Evolutionary conservation across 1,140 invertebrate genomes (phyloP).

Genomic region (Drosophila rhopaloa): DNA sequence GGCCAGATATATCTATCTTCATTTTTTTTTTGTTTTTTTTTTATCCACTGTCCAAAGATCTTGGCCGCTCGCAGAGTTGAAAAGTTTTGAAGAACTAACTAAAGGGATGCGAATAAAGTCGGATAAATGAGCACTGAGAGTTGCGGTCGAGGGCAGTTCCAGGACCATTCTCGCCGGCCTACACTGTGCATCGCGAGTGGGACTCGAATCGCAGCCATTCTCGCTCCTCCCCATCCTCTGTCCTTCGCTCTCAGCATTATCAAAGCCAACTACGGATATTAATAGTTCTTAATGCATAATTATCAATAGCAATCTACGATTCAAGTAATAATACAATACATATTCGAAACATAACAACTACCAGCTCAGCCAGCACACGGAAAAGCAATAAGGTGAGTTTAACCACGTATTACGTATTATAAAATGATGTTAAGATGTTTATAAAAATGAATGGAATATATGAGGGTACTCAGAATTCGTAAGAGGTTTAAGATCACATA

Average conservation of each 20-base stretch:
- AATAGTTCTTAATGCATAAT: constrained; percentile 41
- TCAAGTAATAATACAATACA: constrained; percentile 27
- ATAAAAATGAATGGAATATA: no score
- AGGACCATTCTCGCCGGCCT: constrained; percentile 18
- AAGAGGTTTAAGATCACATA: no score
- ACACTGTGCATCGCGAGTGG: constrained; percentile 11
- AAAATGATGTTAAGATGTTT: no score
- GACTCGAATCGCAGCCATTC: constrained; percentile 11
- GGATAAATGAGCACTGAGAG: constrained; percentile 34
- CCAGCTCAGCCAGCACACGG: constrained; percentile 31
- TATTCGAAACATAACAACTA: constrained; percentile 36
- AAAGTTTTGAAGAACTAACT: constrained; percentile 50
- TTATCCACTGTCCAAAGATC: background rate
- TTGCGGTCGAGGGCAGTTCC: constrained; percentile 33
- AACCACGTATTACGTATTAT: background rate
- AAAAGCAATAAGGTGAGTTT: constrained; percentile 55
- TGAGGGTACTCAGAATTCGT: no score
- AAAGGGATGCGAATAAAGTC: constrained; percentile 15
- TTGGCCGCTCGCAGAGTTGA: background rate
- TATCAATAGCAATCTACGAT: constrained; percentile 46
- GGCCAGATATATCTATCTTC: constrained; percentile 37
- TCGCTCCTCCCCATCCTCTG: constrained; percentile 25
- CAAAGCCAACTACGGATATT: constrained; percentile 38
- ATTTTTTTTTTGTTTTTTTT: constrained; percentile 33
- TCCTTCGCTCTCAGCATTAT: constrained; percentile 22